These are phyloP conservation scores for Magallana ariakensis DNA, from an alignment of 1,140 invertebrate genomes.

Conservation along the genomic window DNA sequence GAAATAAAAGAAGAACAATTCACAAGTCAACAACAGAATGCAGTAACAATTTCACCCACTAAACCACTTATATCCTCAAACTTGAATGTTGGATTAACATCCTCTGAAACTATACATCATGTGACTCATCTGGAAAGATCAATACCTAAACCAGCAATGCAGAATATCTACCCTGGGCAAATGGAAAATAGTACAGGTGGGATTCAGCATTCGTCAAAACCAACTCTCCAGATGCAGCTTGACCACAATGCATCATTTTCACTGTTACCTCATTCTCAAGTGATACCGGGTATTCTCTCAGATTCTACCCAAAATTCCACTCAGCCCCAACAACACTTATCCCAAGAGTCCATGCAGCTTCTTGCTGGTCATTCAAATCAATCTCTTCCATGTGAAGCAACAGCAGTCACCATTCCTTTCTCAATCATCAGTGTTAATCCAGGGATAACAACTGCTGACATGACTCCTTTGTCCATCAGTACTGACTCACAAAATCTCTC, in stretches of 20 bases:
- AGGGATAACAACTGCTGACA: background rate
- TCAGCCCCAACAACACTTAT: background rate
- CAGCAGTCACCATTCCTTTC: background rate
- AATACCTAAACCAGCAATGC: background rate
- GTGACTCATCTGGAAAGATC: background rate
- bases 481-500: background rate
- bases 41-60: background rate
- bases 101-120: background rate
- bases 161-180: background rate
- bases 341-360: background rate
- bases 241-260: conserved; percentile 33
- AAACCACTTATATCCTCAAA: background rate
- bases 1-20: background rate
- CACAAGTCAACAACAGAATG: background rate
- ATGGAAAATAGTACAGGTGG: background rate
- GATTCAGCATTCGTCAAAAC: background rate
- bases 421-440: background rate
- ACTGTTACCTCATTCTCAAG: background rate
- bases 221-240: conserved; percentile 7
- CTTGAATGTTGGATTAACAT: background rate
- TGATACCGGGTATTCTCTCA: background rate
- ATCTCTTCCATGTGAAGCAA: background rate
- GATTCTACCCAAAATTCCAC: background rate
- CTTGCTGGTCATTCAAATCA: background rate
- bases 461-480: background rate